These are phyloP conservation scores for Pyxicephalus adspersus DNA, from an alignment of 2,113 vertebrate genomes.

Conservation along the genomic window DNA sequence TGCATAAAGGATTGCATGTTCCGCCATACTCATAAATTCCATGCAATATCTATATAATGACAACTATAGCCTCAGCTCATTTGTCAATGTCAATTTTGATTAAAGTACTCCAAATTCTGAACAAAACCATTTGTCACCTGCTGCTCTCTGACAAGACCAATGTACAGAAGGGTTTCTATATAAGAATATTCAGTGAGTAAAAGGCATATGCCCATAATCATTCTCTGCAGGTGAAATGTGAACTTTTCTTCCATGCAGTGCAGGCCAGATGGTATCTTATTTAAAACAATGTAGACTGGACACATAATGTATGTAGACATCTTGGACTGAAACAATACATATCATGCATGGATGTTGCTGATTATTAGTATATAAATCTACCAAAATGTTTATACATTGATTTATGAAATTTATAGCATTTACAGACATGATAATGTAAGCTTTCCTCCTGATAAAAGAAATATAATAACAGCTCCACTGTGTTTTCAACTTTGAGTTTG, in stretches of 20 bases:
- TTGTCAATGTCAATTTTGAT: conserved; percentile 4
- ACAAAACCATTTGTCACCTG: not conserved
- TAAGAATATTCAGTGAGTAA: not conserved
- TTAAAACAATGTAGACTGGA: not conserved
- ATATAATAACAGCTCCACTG: too few species aligned
- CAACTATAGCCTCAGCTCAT: not conserved
- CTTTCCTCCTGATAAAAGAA: too few species aligned
- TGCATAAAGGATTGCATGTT: not conserved
- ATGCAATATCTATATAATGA: conserved; percentile 4
- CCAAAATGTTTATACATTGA: too few species aligned
- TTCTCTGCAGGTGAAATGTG: conserved; percentile 2
- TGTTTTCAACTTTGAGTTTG: too few species aligned
- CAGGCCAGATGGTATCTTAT: not conserved
- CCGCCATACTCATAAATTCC: not conserved
- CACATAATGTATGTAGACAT: not conserved
- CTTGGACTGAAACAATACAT: not conserved
- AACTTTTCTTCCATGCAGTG: not conserved
- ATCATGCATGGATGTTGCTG: too few species aligned
- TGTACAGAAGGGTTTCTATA: not conserved
- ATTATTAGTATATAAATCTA: too few species aligned
- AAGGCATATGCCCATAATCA: conserved; percentile 1
- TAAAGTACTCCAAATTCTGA: not conserved
- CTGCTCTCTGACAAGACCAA: not conserved
- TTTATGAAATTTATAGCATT: too few species aligned
- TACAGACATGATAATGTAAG: too few species aligned